These are phyloP conservation scores for Calliphora vicina DNA, from an alignment of 1,140 invertebrate species.

Conservation along the genomic window DNA sequence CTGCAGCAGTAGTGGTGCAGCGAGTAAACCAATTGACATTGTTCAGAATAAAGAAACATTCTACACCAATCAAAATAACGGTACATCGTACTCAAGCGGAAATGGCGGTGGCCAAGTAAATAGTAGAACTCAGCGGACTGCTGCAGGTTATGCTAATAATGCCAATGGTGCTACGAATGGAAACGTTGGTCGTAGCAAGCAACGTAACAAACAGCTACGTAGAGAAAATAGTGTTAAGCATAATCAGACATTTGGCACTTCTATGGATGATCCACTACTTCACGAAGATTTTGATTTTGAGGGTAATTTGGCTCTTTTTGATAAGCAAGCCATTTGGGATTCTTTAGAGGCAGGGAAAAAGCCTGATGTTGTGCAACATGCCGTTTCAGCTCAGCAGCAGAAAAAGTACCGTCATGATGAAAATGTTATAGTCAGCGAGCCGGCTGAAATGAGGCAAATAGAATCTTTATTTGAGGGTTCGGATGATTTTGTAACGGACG, in stretches of 20 bases:
- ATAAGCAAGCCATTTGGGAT: slow-evolving; percentile 83
- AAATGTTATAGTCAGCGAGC: slow-evolving; percentile 78
- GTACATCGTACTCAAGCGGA: slow-evolving; percentile 21
- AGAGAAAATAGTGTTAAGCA: slow-evolving; percentile 54
- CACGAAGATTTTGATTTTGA: slow-evolving; percentile 92
- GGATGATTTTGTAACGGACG: slow-evolving; percentile 81
- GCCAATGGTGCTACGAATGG: slow-evolving; percentile 22
- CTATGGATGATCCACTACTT: slow-evolving; percentile 65
- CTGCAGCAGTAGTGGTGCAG: slow-evolving; percentile 17
- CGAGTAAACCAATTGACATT: slow-evolving; percentile 51
- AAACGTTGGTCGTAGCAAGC: slow-evolving; percentile 38
- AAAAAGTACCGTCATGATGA: slow-evolving; percentile 78
- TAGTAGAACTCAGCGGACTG: slow-evolving; percentile 28
- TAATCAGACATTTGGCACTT: slow-evolving; percentile 64
- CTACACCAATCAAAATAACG: background rate
- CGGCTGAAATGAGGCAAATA: slow-evolving; percentile 75
- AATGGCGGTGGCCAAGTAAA: slow-evolving; percentile 37
- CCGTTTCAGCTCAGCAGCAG: slow-evolving; percentile 37
- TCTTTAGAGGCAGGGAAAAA: slow-evolving; percentile 72
- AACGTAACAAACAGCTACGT: slow-evolving; percentile 47
- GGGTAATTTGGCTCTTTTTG: slow-evolving; percentile 89
- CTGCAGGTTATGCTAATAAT: background rate
- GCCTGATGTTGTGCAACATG: slow-evolving; percentile 68
- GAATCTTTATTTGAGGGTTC: slow-evolving; percentile 67
- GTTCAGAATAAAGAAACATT: background rate